Conservation (phyloP, 1,140 invertebrate genomes). For the Drosophila erecta region DNA sequence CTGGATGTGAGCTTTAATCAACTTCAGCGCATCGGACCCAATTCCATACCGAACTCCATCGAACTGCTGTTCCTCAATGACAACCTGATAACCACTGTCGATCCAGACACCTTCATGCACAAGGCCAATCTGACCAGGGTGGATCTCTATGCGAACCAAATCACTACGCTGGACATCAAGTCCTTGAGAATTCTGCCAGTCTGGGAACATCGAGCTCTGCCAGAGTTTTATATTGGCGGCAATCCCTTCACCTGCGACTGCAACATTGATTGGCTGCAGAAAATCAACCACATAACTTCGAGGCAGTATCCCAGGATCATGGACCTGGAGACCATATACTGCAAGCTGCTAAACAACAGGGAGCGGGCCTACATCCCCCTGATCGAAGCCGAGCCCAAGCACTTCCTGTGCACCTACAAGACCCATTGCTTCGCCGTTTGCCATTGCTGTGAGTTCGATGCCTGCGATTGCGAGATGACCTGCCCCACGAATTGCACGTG, state of each 20-base stretch:
- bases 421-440: constrained; percentile 96
- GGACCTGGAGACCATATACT: constrained; percentile 96
- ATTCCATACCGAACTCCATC: constrained; percentile 90
- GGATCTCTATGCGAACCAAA: constrained; percentile 94
- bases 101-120: constrained; percentile 92
- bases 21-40: constrained; percentile 89
- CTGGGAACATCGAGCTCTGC: constrained; percentile 88
- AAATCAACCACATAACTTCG: constrained; percentile 90
- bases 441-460: constrained; percentile 97
- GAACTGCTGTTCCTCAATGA: constrained; percentile 93
- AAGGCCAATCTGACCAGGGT: constrained; percentile 93
- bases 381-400: constrained; percentile 92
- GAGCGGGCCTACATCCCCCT: constrained; percentile 92
- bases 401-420: constrained; percentile 96
- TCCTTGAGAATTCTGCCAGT: constrained; percentile 90
- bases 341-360: constrained; percentile 94
- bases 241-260: constrained; percentile 95
- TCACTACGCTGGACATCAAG: constrained; percentile 92
- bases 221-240: constrained; percentile 94
- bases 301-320: constrained; percentile 94
- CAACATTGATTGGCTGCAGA: constrained; percentile 94
- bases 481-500: constrained; percentile 97
- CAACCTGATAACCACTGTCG: constrained; percentile 91
- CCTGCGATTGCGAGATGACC: constrained; percentile 97
- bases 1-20: constrained; percentile 94